Evolutionary conservation across 64 coral and sea anemone species (phyloP).

Genomic region (Orbicella faveolata): DNA sequence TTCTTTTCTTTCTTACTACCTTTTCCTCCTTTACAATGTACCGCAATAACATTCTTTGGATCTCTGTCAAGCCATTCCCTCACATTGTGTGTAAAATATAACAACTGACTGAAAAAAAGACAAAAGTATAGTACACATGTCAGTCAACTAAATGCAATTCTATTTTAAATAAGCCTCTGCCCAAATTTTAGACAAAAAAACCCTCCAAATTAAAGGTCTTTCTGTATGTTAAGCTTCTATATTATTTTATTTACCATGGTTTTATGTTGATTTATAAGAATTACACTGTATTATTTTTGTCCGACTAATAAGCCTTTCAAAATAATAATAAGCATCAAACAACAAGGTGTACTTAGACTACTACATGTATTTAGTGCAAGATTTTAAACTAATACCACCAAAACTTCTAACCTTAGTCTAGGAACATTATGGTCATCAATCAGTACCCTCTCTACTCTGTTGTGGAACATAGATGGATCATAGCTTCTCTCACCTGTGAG

Average conservation of each 20-base stretch:
- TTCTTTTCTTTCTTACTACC: constrained; percentile 32
- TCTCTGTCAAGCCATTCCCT: constrained; percentile 91
- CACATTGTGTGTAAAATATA: constrained; percentile 98
- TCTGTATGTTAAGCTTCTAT: no score
- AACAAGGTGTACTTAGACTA: no score
- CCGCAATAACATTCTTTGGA: constrained; percentile 87
- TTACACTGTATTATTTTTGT: no score
- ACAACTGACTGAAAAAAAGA: constrained; percentile 70
- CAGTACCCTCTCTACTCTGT: constrained; percentile 87
- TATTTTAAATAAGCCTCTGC: no score
- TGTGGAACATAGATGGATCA: constrained; percentile 87
- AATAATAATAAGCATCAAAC: no score
- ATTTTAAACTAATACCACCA: neutral
- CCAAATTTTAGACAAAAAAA: no score
- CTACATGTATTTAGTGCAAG: no score
- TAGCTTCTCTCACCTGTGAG: constrained; percentile 82
- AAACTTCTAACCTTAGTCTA: constrained; percentile 66
- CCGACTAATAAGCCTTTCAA: no score
- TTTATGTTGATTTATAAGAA: no score
- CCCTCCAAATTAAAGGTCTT: no score
- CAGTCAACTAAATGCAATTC: neutral
- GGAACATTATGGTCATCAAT: constrained; percentile 99
- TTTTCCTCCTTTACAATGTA: constrained; percentile 99
- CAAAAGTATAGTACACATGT: neutral
- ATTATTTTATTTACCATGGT: no score